These are phyloP conservation scores for Toxotes chatareus DNA, from an alignment of 2,113 vertebrate genomes.

Conservation along the genomic window DNA sequence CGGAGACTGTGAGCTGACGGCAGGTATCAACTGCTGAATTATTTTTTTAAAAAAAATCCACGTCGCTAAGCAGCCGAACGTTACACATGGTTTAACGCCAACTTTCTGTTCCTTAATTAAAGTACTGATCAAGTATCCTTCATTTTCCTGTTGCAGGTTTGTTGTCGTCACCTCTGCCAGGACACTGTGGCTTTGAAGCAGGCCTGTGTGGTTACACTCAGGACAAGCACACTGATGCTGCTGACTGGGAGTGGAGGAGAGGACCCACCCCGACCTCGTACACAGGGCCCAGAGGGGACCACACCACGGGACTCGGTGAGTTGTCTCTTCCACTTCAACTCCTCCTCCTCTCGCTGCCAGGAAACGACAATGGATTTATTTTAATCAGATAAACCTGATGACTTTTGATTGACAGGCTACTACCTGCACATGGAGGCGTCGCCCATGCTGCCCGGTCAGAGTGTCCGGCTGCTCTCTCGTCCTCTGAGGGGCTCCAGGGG, in stretches of 20 bases:
- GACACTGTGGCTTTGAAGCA: conserved; percentile 91
- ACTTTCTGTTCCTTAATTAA: no score
- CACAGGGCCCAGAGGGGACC: conserved; percentile 93
- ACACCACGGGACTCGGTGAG: conserved; percentile 95
- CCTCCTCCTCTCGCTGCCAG: no score
- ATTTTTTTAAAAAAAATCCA: not conserved
- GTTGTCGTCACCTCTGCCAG: conserved; percentile 75
- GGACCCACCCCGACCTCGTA: conserved; percentile 95
- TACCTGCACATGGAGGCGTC: conserved; percentile 97
- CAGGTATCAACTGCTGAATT: conserved; percentile 79
- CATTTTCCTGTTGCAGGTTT: conserved; percentile 73
- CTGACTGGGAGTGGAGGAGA: conserved; percentile 88
- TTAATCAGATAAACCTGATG: not conserved
- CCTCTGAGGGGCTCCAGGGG: conserved; percentile 85
- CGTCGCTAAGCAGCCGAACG: no score
- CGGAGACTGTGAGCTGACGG: conserved; percentile 87
- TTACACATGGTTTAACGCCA: no score
- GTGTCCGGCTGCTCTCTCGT: conserved; percentile 85
- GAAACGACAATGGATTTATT: not conserved
- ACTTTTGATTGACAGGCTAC: conserved; percentile 84
- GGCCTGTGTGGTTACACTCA: conserved; percentile 91
- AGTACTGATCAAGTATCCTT: not conserved
- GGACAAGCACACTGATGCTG: conserved; percentile 84
- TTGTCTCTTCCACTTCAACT: not conserved
- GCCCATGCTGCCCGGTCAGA: conserved; percentile 90